Evolutionary conservation across 2,888 invertebrate species (phyloP).

Genomic region (Aquatica leii): DNA sequence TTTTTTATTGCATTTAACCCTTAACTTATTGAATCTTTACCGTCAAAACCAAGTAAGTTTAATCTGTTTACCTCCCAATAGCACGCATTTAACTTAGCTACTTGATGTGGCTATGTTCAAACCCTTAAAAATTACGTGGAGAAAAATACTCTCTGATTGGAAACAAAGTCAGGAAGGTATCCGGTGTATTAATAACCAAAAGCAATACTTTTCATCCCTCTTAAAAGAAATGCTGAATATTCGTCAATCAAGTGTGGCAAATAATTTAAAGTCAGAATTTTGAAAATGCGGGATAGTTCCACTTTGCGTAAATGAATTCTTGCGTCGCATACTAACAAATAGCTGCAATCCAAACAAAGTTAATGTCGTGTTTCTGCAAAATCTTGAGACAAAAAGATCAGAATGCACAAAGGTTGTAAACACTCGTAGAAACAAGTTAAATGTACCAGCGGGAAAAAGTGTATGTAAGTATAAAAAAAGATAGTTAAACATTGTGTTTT

Average conservation of each 20-base stretch:
- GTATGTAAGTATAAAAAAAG: not conserved
- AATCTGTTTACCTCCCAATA: constrained; percentile 30
- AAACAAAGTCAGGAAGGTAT: not conserved
- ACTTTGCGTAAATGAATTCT: constrained; percentile 11
- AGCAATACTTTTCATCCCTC: constrained; percentile 7
- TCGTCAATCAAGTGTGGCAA: not conserved
- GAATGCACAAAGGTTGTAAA: not conserved
- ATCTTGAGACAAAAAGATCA: not conserved
- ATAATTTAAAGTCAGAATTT: not conserved
- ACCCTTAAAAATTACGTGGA: constrained; percentile 47
- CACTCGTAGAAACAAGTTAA: too few relatives aligned
- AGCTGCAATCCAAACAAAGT: constrained; percentile 14
- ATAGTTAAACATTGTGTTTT: too few relatives aligned
- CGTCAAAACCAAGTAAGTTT: not conserved
- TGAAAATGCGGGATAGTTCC: not conserved
- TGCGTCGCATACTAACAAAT: constrained; percentile 18
- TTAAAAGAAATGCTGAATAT: not conserved
- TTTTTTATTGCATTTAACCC: not conserved
- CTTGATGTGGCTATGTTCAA: constrained; percentile 48
- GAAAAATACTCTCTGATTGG: constrained; percentile 23
- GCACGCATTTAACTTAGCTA: constrained; percentile 45
- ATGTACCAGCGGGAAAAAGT: not conserved
- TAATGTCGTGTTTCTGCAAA: not conserved
- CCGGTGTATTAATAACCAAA: not conserved
- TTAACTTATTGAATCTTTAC: not conserved